Evolutionary conservation across 1,140 invertebrate genomes (phyloP).

Genomic region (Pseudomyrmex gracilis): DNA sequence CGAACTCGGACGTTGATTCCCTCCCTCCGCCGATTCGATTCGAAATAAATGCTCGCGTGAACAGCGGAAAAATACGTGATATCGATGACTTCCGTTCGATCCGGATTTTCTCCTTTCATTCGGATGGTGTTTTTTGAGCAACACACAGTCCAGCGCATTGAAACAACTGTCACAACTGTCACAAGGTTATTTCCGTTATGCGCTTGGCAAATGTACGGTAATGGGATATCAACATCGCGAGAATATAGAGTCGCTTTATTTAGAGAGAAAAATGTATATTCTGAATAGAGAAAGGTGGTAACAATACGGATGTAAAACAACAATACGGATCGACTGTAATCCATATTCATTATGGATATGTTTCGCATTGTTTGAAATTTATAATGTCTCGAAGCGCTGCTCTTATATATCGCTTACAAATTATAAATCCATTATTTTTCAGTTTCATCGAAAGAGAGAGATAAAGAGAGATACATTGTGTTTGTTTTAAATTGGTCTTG

Average conservation of each 20-base stretch:
- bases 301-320: no score
- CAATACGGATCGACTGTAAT: conserved; percentile 20
- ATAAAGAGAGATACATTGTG: no score
- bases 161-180: no score
- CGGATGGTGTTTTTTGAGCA: no score
- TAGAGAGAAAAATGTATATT: not conserved
- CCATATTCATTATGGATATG: conserved; percentile 7
- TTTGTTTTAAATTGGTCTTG: no score
- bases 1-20: conserved; percentile 18
- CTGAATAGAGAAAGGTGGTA: no score
- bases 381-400: conserved; percentile 8
- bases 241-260: conserved; percentile 44
- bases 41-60: conserved; percentile 23
- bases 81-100: not conserved
- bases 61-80: conserved; percentile 25
- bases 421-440: conserved; percentile 17
- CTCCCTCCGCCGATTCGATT: not conserved
- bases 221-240: no score
- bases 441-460: not conserved
- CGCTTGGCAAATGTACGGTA: no score
- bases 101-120: no score
- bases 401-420: not conserved
- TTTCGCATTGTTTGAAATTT: conserved; percentile 18
- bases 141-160: no score
- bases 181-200: no score